These are phyloP conservation scores for Stenotaenia linearis DNA, from an alignment of 2,888 invertebrate genomes.

Conservation along the genomic window DNA sequence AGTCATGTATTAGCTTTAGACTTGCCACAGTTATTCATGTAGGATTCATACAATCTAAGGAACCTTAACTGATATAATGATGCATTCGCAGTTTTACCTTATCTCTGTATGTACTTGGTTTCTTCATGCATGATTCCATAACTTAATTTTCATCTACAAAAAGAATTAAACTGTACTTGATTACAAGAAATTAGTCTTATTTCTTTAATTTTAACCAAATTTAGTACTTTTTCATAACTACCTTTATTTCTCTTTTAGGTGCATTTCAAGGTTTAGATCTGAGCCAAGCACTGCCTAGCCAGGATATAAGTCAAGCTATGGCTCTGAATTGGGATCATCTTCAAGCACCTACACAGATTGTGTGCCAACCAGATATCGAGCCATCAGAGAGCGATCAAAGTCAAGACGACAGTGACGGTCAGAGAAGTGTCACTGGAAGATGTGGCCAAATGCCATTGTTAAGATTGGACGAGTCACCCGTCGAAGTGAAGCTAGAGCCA, in stretches of 20 bases:
- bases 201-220: background rate
- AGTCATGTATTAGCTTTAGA: too few relatives aligned
- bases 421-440: conserved; percentile 2
- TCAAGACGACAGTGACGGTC: conserved; percentile 35
- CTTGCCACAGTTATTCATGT: too few relatives aligned
- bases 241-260: background rate
- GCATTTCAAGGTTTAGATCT: conserved; percentile 35
- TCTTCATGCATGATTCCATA: too few relatives aligned
- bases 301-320: conserved; percentile 14
- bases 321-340: conserved; percentile 34
- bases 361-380: conserved; percentile 37
- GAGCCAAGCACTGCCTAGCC: conserved; percentile 33
- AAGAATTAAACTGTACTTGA: too few relatives aligned
- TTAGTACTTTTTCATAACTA: background rate
- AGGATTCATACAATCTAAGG: too few relatives aligned
- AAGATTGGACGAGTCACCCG: background rate
- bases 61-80: too few relatives aligned
- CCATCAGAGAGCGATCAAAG: conserved; percentile 37
- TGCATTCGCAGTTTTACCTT: too few relatives aligned
- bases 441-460: background rate
- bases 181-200: background rate
- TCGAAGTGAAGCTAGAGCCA: conserved; percentile 24
- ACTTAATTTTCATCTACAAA: too few relatives aligned
- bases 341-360: conserved; percentile 35
- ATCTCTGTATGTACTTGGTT: too few relatives aligned